These are phyloP conservation scores for Callocephalon fimbriatum DNA, from an alignment of 2,113 vertebrate genomes.

Conservation along the genomic window DNA sequence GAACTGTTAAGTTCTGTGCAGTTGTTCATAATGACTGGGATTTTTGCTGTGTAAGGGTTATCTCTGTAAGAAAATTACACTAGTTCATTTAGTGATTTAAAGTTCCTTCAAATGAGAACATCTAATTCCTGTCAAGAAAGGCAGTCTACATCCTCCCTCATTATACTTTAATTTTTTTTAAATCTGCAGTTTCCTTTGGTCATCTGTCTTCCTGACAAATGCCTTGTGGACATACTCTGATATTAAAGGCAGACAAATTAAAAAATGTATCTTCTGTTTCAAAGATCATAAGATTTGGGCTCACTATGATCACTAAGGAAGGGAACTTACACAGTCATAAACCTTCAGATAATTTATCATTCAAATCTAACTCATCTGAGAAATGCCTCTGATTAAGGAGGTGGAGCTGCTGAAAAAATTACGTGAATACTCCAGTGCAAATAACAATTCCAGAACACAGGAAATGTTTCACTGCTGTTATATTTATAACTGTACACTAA, in stretches of 20 bases:
- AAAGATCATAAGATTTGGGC: not conserved
- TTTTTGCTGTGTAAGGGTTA: not conserved
- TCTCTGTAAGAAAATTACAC: not conserved
- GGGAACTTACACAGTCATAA: not conserved
- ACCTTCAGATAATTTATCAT: not conserved
- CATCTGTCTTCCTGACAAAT: not conserved
- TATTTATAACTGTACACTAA: not conserved
- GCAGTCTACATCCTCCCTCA: not conserved
- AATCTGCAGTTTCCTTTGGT: not conserved
- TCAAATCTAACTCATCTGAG: not conserved
- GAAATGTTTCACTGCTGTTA: not conserved
- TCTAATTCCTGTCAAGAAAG: not conserved
- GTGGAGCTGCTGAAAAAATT: not conserved
- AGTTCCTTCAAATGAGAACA: not conserved
- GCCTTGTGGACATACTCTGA: not conserved
- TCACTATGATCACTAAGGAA: not conserved
- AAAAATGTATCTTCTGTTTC: not conserved
- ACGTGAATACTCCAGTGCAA: not conserved
- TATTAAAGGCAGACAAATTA: not conserved
- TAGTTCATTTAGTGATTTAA: not conserved
- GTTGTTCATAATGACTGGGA: not conserved
- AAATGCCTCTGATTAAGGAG: not conserved
- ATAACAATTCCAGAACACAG: not conserved
- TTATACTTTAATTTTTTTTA: not conserved
- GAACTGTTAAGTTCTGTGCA: not conserved